Evolutionary conservation across 2,113 vertebrate species (phyloP).

Genomic region (Hippocampus barbouri): DNA sequence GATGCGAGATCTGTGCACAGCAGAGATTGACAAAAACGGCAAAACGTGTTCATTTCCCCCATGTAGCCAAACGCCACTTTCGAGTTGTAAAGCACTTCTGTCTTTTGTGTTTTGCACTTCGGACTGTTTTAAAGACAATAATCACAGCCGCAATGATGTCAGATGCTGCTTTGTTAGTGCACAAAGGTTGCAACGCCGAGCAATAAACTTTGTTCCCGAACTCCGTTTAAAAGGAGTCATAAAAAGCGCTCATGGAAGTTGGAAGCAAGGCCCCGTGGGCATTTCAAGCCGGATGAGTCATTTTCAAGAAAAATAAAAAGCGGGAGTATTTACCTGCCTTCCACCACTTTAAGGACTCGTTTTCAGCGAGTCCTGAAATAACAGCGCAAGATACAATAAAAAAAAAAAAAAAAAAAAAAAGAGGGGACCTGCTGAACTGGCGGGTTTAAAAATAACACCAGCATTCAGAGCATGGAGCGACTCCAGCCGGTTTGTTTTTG

Average conservation of each 20-base stretch:
- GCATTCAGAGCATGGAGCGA: constrained; percentile 33
- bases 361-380: constrained; percentile 63
- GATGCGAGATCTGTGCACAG: neutral
- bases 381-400: constrained; percentile 27
- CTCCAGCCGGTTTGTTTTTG: constrained; percentile 31
- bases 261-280: constrained; percentile 42
- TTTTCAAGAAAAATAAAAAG: constrained; percentile 39
- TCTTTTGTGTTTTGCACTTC: neutral
- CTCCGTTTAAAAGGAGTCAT: constrained; percentile 22
- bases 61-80: neutral
- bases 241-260: constrained; percentile 23
- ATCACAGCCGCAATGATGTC: constrained; percentile 14
- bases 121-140: neutral
- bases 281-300: constrained; percentile 67
- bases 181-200: constrained; percentile 16
- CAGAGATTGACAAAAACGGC: neutral
- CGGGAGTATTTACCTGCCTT: constrained; percentile 69
- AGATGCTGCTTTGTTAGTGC: neutral
- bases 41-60: neutral
- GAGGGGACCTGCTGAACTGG: constrained; percentile 54
- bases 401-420: constrained; percentile 2
- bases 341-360: constrained; percentile 58
- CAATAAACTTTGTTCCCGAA: constrained; percentile 20
- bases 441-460: constrained; percentile 62
- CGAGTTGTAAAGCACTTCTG: neutral